phyloP scores from a whole-genome alignment of 2,113 vertebrate genomes.

The Ploceus nigricollis region DNA sequence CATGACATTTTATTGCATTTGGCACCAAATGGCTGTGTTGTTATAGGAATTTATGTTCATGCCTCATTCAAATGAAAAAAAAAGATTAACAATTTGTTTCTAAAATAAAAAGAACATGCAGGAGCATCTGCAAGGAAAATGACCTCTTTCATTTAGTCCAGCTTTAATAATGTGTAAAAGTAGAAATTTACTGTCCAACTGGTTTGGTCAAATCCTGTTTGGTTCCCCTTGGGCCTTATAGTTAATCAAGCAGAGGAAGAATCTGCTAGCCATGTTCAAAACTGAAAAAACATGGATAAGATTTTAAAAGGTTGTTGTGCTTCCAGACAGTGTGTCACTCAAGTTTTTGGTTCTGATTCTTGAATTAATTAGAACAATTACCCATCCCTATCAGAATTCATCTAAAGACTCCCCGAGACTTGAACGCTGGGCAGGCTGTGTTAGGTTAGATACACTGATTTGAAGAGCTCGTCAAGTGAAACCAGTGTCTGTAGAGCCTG shows the following conservation, averaged over 20 bases:
- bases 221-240: background rate
- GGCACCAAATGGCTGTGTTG: background rate
- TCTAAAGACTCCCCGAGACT: background rate
- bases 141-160: background rate
- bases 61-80: background rate
- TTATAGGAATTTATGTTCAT: slow-evolving; percentile 7
- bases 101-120: background rate
- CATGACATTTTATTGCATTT: slow-evolving; percentile 12
- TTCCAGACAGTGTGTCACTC: background rate
- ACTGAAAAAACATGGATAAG: background rate
- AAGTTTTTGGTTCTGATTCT: background rate
- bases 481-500: background rate
- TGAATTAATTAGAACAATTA: background rate
- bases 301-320: background rate
- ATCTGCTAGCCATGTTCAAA: background rate
- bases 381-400: background rate
- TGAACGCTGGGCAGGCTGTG: background rate
- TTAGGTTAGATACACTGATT: background rate
- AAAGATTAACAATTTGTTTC: background rate
- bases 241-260: background rate
- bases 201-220: background rate
- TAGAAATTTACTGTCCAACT: background rate
- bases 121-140: background rate
- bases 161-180: background rate
- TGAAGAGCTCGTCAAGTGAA: background rate